phyloP scores from a whole-genome alignment of 2,797 vertebrate species.

The Trachops cirrhosus region DNA sequence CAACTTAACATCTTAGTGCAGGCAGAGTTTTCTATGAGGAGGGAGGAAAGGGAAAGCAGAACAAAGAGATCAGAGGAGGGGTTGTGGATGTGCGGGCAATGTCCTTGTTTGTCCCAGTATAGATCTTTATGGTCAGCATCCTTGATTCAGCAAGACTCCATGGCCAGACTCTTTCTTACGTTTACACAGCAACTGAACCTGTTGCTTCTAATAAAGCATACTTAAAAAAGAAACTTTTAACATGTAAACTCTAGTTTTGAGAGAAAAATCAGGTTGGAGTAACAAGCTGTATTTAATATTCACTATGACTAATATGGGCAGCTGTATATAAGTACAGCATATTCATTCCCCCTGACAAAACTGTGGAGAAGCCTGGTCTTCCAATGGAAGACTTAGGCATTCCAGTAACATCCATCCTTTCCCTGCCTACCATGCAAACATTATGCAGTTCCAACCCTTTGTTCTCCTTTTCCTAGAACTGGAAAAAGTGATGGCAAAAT shows the following conservation, averaged over 20 bases:
- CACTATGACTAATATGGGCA: not conserved
- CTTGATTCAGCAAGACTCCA: not conserved
- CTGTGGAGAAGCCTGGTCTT: rapidly evolving
- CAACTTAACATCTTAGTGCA: not conserved
- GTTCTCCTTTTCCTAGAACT: not conserved
- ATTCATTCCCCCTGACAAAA: not conserved
- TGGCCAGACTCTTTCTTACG: not conserved
- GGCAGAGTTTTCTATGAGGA: not conserved
- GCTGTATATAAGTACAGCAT: not conserved
- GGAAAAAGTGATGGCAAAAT: not conserved
- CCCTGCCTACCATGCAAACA: rapidly evolving
- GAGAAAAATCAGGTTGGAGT: not conserved
- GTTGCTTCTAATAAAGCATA: not conserved
- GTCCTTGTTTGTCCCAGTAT: not conserved
- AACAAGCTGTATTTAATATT: not conserved
- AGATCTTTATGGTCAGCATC: not conserved
- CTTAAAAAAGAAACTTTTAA: not conserved
- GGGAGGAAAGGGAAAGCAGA: not conserved
- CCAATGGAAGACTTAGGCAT: rapidly evolving
- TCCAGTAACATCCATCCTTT: rapidly evolving
- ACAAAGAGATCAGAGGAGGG: not conserved
- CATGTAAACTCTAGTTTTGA: not conserved
- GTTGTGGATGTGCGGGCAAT: not conserved
- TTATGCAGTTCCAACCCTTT: rapidly evolving
- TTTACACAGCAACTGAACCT: no score